These are phyloP conservation scores for Oenanthe oenanthe DNA, from an alignment of 2,113 vertebrate species.

Conservation along the genomic window DNA sequence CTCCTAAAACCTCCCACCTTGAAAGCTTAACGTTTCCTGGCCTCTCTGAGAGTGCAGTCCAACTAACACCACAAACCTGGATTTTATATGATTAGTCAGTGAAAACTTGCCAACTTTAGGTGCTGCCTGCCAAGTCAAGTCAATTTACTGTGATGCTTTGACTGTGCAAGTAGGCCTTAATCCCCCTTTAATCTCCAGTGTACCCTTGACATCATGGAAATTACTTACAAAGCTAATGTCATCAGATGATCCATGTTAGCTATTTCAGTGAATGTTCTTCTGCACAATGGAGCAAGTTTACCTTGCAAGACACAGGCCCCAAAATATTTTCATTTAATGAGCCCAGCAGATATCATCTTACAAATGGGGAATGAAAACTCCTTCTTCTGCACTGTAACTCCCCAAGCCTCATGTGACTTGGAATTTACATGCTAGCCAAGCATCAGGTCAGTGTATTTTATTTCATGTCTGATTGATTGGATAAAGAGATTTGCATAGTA, in stretches of 20 bases:
- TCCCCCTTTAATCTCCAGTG: slow-evolving; percentile 75
- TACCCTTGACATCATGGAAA: slow-evolving; percentile 81
- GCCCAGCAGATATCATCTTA: slow-evolving; percentile 46
- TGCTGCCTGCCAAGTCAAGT: slow-evolving; percentile 74
- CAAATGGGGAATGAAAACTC: slow-evolving; percentile 44
- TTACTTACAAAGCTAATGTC: slow-evolving; percentile 76
- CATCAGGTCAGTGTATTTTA: slow-evolving; percentile 52
- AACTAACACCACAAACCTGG: slow-evolving; percentile 65
- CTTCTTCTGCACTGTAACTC: slow-evolving; percentile 52
- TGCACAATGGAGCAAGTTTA: slow-evolving; percentile 60
- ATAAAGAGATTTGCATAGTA: slow-evolving; percentile 72
- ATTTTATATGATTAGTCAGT: slow-evolving; percentile 69
- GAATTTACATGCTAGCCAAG: slow-evolving; percentile 40
- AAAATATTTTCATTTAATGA: slow-evolving; percentile 57
- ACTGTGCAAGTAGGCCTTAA: slow-evolving; percentile 72
- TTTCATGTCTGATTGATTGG: slow-evolving; percentile 68
- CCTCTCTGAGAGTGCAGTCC: slow-evolving; percentile 52
- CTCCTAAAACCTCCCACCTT: slow-evolving; percentile 79
- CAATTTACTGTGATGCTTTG: slow-evolving; percentile 75
- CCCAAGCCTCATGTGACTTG: slow-evolving; percentile 33
- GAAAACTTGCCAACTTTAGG: slow-evolving; percentile 72
- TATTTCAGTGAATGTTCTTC: slow-evolving; percentile 70
- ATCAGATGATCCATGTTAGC: slow-evolving; percentile 74
- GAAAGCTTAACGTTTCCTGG: slow-evolving; percentile 63
- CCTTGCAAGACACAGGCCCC: slow-evolving; percentile 45